phyloP scores from a whole-genome alignment of 2,888 invertebrate species.

The Malthinus seriepunctatus region DNA sequence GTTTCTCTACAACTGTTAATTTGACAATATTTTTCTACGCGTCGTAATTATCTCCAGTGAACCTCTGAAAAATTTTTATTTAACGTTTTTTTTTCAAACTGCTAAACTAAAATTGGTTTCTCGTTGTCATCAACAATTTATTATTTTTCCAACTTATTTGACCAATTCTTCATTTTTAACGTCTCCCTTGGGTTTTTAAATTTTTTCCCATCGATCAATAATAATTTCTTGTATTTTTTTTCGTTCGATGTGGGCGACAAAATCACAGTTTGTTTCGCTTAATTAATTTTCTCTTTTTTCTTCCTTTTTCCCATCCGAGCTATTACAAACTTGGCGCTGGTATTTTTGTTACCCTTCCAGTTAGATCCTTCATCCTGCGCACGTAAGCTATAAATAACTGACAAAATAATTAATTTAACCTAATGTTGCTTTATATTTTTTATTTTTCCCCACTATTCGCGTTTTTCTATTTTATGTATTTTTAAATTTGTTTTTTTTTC shows the following conservation, averaged over 20 bases:
- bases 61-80: no score
- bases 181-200: neutral
- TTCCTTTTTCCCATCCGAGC: constrained; percentile 16
- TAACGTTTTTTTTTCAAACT: no score
- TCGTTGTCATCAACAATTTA: constrained; percentile 12
- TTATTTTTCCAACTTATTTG: constrained; percentile 11
- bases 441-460: neutral
- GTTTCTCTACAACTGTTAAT: no score
- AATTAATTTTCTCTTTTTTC: constrained; percentile 27
- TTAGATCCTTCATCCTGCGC: constrained; percentile 26
- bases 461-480: no score
- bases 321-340: constrained; percentile 15
- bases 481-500: no score
- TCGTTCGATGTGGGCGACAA: constrained; percentile 19
- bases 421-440: constrained; percentile 13
- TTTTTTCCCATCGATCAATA: neutral
- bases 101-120: neutral
- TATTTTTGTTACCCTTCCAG: constrained; percentile 18
- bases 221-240: neutral
- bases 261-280: constrained; percentile 30
- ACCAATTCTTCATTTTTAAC: neutral
- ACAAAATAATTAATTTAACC: constrained; percentile 29
- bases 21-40: no score
- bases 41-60: no score
- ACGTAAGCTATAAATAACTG: constrained; percentile 31